Percentiles rank a stretch among this genome's conserved stretches.
phyloP scores from a whole-genome alignment of 1,140 invertebrate genomes.

The Tyrophagus putrescentiae region DNA sequence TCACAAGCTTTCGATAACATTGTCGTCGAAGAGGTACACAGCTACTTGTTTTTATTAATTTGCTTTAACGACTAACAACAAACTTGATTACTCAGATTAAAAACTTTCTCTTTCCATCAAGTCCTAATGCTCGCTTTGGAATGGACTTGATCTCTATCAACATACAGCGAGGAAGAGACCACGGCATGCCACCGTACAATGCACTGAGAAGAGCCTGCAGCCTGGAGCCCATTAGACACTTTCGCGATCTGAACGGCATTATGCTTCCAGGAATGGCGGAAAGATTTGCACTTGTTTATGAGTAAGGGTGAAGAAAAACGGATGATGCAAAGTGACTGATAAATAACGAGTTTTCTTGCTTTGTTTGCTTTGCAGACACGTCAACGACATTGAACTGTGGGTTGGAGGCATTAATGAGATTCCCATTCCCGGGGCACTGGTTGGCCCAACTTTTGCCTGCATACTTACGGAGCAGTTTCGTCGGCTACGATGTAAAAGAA shows the following conservation, averaged over 20 bases:
- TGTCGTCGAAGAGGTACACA: conserved; percentile 47
- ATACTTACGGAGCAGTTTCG: conserved; percentile 42
- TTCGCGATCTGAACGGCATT: conserved; percentile 52
- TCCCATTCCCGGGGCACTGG: conserved; percentile 31
- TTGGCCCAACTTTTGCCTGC: conserved; percentile 44
- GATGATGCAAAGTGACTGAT: too few relatives aligned
- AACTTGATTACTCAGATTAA: too few relatives aligned
- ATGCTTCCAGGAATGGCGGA: conserved; percentile 41
- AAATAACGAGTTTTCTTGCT: too few relatives aligned
- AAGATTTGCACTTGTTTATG: conserved; percentile 38
- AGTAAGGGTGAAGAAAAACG: too few relatives aligned
- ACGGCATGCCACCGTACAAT: conserved; percentile 36
- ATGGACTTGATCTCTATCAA: conserved; percentile 33
- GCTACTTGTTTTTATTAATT: too few relatives aligned
- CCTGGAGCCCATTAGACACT: conserved; percentile 47
- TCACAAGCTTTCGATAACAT: conserved; percentile 49
- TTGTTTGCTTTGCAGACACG: too few relatives aligned
- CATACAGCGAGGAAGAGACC: conserved; percentile 36
- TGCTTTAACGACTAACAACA: too few relatives aligned
- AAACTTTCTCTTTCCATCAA: too few relatives aligned
- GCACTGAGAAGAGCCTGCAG: conserved; percentile 54
- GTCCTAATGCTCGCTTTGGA: too few relatives aligned
- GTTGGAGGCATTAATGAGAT: conserved; percentile 31
- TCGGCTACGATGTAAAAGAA: conserved; percentile 19
- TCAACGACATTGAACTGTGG: conserved; percentile 35